Conservation (phyloP, 2,888 invertebrate species). For the Agrilus mali region DNA sequence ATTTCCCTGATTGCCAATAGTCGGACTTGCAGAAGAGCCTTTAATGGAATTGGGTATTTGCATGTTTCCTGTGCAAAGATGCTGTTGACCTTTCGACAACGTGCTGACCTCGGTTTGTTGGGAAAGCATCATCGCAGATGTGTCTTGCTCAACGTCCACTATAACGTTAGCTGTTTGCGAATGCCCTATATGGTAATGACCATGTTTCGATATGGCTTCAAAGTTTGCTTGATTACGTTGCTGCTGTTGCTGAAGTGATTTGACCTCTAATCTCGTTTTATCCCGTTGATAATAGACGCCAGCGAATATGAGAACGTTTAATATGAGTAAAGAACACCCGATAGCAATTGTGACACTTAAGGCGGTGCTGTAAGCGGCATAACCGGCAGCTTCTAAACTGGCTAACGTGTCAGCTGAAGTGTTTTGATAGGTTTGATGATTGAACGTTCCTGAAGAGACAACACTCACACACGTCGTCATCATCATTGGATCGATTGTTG, state of each 20-base stretch:
- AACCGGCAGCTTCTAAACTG: constrained; percentile 66
- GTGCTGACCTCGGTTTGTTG: constrained; percentile 39
- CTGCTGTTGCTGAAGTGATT: constrained; percentile 64
- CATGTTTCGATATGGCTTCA: constrained; percentile 68
- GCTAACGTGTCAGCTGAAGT: constrained; percentile 66
- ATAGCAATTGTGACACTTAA: constrained; percentile 69
- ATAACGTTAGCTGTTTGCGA: constrained; percentile 70
- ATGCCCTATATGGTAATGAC: constrained; percentile 65
- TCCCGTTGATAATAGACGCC: constrained; percentile 74
- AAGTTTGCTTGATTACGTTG: constrained; percentile 50
- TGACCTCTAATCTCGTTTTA: constrained; percentile 67
- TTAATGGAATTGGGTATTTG: constrained; percentile 41
- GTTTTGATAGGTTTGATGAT: constrained; percentile 44
- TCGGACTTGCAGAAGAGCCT: constrained; percentile 47
- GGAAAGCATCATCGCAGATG: constrained; percentile 45
- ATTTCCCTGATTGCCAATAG: constrained; percentile 38
- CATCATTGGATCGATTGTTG: constrained; percentile 56
- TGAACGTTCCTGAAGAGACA: constrained; percentile 32
- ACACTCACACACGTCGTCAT: constrained; percentile 61
- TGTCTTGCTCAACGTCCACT: constrained; percentile 70
- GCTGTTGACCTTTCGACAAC: constrained; percentile 42
- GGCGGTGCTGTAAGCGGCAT: constrained; percentile 63
- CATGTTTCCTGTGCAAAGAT: constrained; percentile 37
- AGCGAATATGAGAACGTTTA: constrained; percentile 74
- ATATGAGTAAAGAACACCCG: constrained; percentile 66